These are phyloP conservation scores for Eulacestoma nigropectus DNA, from an alignment of 2,113 vertebrate species.

Conservation along the genomic window DNA sequence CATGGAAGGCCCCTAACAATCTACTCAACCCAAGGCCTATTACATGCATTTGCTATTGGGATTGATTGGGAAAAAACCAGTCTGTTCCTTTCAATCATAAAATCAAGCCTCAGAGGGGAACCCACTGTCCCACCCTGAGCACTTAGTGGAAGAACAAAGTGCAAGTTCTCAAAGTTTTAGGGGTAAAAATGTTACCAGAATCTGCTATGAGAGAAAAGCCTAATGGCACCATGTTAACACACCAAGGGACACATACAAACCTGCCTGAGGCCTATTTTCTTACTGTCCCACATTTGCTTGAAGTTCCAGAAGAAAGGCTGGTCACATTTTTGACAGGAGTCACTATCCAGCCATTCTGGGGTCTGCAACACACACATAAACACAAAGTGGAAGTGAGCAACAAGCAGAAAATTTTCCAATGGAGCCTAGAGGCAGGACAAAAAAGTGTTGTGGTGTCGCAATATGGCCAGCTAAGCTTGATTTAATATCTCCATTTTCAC, in stretches of 20 bases:
- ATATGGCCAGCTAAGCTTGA: not conserved
- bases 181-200: not conserved
- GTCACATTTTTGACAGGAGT: slow-evolving; percentile 97
- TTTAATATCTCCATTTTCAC: not conserved
- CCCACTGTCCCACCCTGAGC: not conserved
- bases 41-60: not conserved
- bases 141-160: not conserved
- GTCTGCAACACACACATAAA: slow-evolving; percentile 76
- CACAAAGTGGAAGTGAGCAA: not conserved
- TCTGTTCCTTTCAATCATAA: not conserved
- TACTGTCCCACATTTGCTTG: slow-evolving; percentile 99
- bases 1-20: not conserved
- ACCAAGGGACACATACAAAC: slow-evolving; percentile 61
- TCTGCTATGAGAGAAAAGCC: not conserved
- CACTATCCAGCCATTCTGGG: slow-evolving; percentile 95
- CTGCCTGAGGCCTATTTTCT: slow-evolving; percentile 97
- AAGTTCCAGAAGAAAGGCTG: slow-evolving; percentile 99
- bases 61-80: not conserved
- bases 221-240: not conserved
- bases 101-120: not conserved
- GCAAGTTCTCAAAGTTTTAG: not conserved
- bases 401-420: not conserved
- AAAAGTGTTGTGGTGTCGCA: not conserved
- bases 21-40: not conserved
- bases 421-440: not conserved